These are phyloP conservation scores for Argopecten irradians DNA, from an alignment of 1,140 invertebrate genomes.

Conservation along the genomic window DNA sequence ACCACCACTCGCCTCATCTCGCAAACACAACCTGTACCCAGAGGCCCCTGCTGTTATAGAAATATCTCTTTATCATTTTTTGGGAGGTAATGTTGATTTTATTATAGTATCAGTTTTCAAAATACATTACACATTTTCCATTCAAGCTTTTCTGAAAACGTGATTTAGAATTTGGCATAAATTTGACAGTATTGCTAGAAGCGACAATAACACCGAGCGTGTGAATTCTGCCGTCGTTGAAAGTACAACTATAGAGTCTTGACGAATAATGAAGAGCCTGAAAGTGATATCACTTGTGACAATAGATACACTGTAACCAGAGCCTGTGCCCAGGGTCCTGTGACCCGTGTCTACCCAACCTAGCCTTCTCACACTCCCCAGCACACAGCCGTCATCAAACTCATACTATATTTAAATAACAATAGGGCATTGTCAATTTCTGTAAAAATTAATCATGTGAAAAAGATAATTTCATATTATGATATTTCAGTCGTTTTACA, in stretches of 20 bases:
- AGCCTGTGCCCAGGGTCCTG: not conserved
- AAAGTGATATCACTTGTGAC: not conserved
- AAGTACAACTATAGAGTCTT: not conserved
- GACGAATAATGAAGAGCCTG: not conserved
- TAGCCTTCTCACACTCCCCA: not conserved
- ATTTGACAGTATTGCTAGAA: not conserved
- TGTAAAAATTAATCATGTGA: not conserved
- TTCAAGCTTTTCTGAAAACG: not conserved
- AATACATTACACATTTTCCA: not conserved
- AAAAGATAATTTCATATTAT: not conserved
- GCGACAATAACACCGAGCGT: not conserved
- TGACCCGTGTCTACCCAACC: not conserved
- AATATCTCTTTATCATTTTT: slow-evolving; percentile 6
- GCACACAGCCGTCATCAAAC: not conserved
- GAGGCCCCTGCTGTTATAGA: not conserved
- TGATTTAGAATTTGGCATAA: slow-evolving; percentile 2
- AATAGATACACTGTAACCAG: not conserved
- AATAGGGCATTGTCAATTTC: not conserved
- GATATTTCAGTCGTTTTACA: not conserved
- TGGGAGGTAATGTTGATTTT: not conserved
- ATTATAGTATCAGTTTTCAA: not conserved
- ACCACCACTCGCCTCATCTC: not conserved
- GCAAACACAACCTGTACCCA: not conserved
- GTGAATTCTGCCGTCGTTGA: not conserved
- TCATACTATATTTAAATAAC: not conserved